Base-by-base conservation (phyloP, 2,888 invertebrate genomes). In the Acanthopleura granulata region DNA sequence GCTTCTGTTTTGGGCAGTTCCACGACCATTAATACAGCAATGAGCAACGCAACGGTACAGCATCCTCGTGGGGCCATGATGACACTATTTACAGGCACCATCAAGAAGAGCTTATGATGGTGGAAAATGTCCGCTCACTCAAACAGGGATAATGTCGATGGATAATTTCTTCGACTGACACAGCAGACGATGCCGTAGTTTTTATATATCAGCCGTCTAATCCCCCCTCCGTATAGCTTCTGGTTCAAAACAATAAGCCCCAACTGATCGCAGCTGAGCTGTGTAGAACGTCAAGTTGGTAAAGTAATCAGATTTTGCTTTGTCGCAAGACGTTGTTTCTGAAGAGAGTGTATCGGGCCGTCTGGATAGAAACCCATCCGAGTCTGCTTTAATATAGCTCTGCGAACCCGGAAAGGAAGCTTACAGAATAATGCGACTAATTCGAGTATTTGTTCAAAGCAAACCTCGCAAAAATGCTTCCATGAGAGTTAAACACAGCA, bases 321-420 rank as follows among this genome's bases (percentile, higher is more conserved):
- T 57, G n/a, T n/a, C n/a, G 57, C 18, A 12, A 57, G 18, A 9
- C 6, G 18, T 22, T 57, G 22, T 18, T 57, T 57, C 57, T n/a
- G n/a, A 12, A 6, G 18, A 3, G 18, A 57, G 22, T n/a, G 3
- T 57, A 18, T 57, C 12, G 57, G 3, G 22, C 18, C 57, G 22
- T 57, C 12, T 57, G 57, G 22, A n/a, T 18, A 57, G 22, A 12
- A 18, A 57, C 57, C 18, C 22, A 12, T 40, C 9, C n/a, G 4
- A 57, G n/a, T 57, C 57, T 57, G 57, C 22, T 57, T 25, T 66
- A 22, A 66, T 66, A 66, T 66, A 66, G 66, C 25, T 27, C 25
- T 22, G 16, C 66, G 16, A 25, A 66, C 29, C 66, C 66, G 66
- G 66, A 66, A 66, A 66, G 29, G 66, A 22, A 27, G 66, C 22